phyloP scores from a whole-genome alignment of 1,140 invertebrate genomes.

The Heliconius congener region DNA sequence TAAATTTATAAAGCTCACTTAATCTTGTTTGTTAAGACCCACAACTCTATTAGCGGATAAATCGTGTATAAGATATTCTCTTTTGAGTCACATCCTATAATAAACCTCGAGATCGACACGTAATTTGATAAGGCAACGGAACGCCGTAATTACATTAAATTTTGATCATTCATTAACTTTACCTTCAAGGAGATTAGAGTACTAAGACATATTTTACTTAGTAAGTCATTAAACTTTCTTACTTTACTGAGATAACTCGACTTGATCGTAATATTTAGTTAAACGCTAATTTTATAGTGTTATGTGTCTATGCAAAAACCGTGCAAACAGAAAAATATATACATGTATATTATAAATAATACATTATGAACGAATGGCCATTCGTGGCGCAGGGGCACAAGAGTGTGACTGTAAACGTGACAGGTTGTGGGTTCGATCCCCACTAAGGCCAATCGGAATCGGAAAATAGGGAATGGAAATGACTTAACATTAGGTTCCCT shows the following conservation, averaged over 20 bases:
- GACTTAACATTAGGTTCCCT: too few relatives aligned
- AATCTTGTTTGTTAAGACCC: conserved; percentile 74
- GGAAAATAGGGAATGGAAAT: neutral
- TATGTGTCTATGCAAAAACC: neutral
- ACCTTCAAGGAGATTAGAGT: conserved; percentile 30
- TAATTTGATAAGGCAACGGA: conserved; percentile 58
- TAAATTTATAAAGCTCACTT: conserved; percentile 72
- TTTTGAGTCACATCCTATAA: conserved; percentile 65
- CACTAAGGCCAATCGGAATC: too few relatives aligned
- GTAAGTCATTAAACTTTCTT: conserved; percentile 24
- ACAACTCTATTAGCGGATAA: conserved; percentile 70
- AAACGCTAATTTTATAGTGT: neutral
- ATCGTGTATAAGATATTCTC: conserved; percentile 72
- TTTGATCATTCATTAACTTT: conserved; percentile 48
- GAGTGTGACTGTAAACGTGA: too few relatives aligned
- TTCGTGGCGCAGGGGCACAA: too few relatives aligned
- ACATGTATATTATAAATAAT: too few relatives aligned
- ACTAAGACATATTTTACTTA: conserved; percentile 17
- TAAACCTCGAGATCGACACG: conserved; percentile 48
- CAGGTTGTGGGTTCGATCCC: too few relatives aligned
- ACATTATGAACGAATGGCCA: too few relatives aligned
- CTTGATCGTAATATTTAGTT: neutral
- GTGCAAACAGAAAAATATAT: too few relatives aligned
- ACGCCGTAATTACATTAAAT: conserved; percentile 54
- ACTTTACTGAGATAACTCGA: neutral